Evolutionary conservation across 1,140 invertebrate genomes (phyloP), one percentile per base, ranked within the genome.

Genomic region (Formica exsecta): DNA sequence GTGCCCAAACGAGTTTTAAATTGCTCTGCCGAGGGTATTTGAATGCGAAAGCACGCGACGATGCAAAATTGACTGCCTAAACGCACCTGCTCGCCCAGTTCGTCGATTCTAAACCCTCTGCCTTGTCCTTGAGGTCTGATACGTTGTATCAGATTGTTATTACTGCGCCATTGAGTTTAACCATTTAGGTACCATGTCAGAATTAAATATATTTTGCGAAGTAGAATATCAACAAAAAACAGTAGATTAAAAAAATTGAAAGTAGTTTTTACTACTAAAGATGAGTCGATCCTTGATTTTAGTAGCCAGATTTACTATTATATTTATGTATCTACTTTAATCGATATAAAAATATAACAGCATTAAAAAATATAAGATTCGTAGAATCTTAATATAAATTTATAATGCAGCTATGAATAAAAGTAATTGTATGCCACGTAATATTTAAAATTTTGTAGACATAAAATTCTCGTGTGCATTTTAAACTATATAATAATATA

Each of bases 1-100:
- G 51, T 81, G 80, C 66, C 86, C 87, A 93, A 93, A 93, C 93
- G 92, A 93, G 92, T 93, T 93, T 93, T 92, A 93, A 93, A 93
- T 93, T 93, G 91, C 92, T 85, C 84, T 71, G 84, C 85, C 89
- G 61, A 86, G 71, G 83, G 68, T 79, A 88, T 90, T 91, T 89
- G 86, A 89, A 88, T 90, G 84, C 86, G 75, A 92, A 90, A 92
- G 92, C 90, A 91, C 87, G 88, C 91, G 79, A 90, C 61, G 83
- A 87, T 81, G 65, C 89, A 73, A 87, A 86, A 86, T 48, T 86
- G 83, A 7, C 79, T 70, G 80, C 71, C 91, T 89, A 91, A 90
- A 89, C 89, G 86, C 90, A 90, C 80, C 90, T 85, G 86, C 89
- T 86, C 62, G 51, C 38, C 75, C 48, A 73, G 38, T 64, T 70